These are phyloP conservation scores for Penaeus vannamei DNA, from an alignment of 1,140 invertebrate genomes.

Conservation along the genomic window DNA sequence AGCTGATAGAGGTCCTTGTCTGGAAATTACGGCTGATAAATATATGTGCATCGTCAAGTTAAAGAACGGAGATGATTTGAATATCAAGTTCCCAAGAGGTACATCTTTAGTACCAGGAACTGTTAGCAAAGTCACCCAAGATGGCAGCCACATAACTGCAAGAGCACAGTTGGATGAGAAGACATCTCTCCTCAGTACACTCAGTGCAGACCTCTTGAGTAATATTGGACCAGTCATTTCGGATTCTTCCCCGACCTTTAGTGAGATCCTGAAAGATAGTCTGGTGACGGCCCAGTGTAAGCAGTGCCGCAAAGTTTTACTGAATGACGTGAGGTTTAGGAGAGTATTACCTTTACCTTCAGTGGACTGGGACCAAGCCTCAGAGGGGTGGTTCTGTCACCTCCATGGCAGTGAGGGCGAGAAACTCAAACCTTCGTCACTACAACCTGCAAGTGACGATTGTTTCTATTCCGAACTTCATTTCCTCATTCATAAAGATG, in stretches of 20 bases:
- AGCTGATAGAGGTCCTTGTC: neutral
- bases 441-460: constrained; percentile 46
- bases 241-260: neutral
- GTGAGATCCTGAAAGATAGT: neutral
- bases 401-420: too few species aligned
- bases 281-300: constrained; percentile 29
- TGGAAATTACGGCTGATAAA: constrained; percentile 18
- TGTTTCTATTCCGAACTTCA: constrained; percentile 55
- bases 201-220: constrained; percentile 35
- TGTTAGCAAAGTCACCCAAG: constrained; percentile 33
- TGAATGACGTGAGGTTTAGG: constrained; percentile 16
- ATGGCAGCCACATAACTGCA: constrained; percentile 16
- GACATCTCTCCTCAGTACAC: constrained; percentile 47
- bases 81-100: constrained; percentile 47
- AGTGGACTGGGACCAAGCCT: constrained; percentile 58
- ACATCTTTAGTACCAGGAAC: constrained; percentile 37
- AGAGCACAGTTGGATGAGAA: constrained; percentile 42
- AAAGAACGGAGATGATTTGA: neutral
- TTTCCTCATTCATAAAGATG: constrained; percentile 30
- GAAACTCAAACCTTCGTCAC: constrained; percentile 51
- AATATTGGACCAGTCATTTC: neutral
- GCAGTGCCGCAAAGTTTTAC: constrained; percentile 1
- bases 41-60: constrained; percentile 39
- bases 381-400: constrained; percentile 60
- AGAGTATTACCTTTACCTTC: constrained; percentile 53